phyloP scores from a whole-genome alignment of 2,113 vertebrate species.

The human (Homo sapiens) region DNA sequence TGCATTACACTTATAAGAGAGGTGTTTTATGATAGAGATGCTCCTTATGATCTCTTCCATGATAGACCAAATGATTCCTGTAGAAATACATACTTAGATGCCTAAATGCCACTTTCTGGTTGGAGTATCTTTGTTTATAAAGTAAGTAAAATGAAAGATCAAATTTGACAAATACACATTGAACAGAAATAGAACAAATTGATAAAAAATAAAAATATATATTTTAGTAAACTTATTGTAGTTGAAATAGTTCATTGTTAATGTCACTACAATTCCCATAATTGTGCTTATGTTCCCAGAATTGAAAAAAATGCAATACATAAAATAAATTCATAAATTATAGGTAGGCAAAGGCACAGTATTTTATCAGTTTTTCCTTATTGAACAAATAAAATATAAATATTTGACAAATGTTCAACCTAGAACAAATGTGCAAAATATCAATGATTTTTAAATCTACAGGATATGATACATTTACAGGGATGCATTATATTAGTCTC shows the following conservation, averaged over 20 bases:
- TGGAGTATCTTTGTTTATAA: background rate
- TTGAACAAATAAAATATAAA: background rate
- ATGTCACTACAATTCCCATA: background rate
- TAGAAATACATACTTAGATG: background rate
- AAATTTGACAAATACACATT: background rate
- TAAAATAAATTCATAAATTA: background rate
- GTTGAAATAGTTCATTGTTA: background rate
- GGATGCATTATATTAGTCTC: background rate
- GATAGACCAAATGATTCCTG: background rate
- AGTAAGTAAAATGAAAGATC: background rate
- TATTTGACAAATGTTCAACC: background rate
- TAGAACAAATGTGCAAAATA: background rate
- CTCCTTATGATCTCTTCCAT: background rate
- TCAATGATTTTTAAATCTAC: background rate
- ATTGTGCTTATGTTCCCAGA: background rate
- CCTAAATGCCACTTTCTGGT: background rate
- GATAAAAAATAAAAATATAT: background rate
- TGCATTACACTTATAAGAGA: background rate
- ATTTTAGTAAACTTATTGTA: background rate
- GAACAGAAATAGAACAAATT: background rate
- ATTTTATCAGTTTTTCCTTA: background rate
- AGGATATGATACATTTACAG: background rate
- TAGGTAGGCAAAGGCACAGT: background rate
- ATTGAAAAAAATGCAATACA: background rate
- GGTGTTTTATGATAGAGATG: background rate